Evolutionary conservation across 2,113 vertebrate species (phyloP), one percentile per base, ranked within the genome.

Genomic region (Beaufortia kweichowensis): DNA sequence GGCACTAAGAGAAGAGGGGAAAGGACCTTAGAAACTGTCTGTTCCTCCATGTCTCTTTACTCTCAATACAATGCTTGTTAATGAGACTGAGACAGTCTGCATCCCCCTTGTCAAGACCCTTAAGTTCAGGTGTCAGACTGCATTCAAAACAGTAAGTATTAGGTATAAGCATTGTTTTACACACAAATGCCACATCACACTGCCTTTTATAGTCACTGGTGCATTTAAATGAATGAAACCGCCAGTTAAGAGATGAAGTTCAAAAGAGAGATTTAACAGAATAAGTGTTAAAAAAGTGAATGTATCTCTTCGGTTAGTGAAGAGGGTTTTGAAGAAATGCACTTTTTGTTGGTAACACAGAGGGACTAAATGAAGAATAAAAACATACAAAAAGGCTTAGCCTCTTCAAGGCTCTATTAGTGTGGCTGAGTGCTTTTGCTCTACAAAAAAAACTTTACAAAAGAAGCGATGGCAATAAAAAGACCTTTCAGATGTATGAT

Each of bases 31-130:
- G 23, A 9, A 48, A 29, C 33, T 19, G 15, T 12, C 43, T 48
- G 17, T 50, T 50, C 15, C 48, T n/a, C 33, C 41, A 46, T 46
- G 41, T 46, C 41, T 12, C 63, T 65, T 17, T 65, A 19, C 63
- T 68, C 43, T 68, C 65, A 68, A 68, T 68, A 68, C 43, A 68
- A 21, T 68, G 65, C 26, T 15, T 50, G 65, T 50, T 68, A 68
- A 68, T 50, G 43, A 28, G 26, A 67, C 43, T 11, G 43, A 19
- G 41, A 50, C 65, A 28, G 43, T 28, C 64, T 66, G 14, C 17
- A 46, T 46, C 39, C 23, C 64, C 43, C 23, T 66, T 17, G 24
- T 46, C 39, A 46, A 66, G 41, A 46, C 41, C 41, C 41, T 46
- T 46, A 23, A 10, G 64, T 67, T 67, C 43, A 29, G 65, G 65